Evolutionary conservation across 2,888 invertebrate species (phyloP).

Genomic region (Alsophila aescularia): DNA sequence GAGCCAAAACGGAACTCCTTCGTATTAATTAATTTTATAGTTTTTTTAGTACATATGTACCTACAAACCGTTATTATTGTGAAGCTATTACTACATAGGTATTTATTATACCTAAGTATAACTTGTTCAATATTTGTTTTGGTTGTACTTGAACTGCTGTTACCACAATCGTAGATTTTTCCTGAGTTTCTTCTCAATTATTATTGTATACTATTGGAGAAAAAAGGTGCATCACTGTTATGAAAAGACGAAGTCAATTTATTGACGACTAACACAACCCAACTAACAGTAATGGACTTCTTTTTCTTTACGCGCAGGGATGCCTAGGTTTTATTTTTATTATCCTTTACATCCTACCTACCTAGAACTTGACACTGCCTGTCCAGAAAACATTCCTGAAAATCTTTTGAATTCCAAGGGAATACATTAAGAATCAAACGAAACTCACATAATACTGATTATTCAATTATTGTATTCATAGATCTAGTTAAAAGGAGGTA

Average conservation of each 20-base stretch:
- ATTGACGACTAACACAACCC: too few relatives aligned
- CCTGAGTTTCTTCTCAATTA: background rate
- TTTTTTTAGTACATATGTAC: slow-evolving; percentile 37
- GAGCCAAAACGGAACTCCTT: slow-evolving; percentile 16
- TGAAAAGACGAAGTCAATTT: background rate
- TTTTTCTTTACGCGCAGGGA: background rate
- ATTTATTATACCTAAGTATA: slow-evolving; percentile 11
- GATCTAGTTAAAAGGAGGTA: too few relatives aligned
- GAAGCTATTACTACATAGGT: slow-evolving; percentile 4
- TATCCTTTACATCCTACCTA: background rate
- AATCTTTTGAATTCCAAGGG: background rate
- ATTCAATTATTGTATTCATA: background rate
- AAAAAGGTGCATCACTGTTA: background rate
- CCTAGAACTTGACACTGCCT: background rate
- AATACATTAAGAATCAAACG: background rate
- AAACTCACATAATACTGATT: background rate
- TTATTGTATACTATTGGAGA: background rate
- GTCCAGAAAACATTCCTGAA: slow-evolving; percentile 5
- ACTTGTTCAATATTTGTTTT: slow-evolving; percentile 9
- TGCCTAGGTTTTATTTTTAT: background rate
- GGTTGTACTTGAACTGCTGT: slow-evolving; percentile 5
- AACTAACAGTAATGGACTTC: too few relatives aligned
- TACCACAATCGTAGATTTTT: slow-evolving; percentile 6
- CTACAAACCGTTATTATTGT: slow-evolving; percentile 6
- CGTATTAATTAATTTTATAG: slow-evolving; percentile 44